Conservation (phyloP, 2,888 invertebrate genomes). For the Drosophila subquinaria region DNA sequence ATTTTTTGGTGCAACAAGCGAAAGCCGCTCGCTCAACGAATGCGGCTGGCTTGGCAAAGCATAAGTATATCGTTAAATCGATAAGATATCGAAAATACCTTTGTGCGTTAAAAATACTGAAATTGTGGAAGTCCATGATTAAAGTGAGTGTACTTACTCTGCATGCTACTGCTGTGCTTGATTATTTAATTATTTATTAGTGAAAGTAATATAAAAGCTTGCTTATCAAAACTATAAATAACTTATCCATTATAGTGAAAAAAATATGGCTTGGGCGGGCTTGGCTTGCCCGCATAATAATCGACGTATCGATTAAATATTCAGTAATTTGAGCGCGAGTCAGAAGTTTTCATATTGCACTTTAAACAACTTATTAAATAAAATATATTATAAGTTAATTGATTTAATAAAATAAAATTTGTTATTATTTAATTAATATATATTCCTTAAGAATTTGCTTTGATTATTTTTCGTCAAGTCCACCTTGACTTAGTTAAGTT, state of each 20-base stretch:
- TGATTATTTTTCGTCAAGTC: not conserved
- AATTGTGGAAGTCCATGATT: not conserved
- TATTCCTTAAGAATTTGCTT: not conserved
- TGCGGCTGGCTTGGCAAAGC: not conserved
- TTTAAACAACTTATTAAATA: not conserved
- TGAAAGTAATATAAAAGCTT: not conserved
- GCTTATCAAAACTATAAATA: not conserved
- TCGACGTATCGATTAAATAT: not conserved
- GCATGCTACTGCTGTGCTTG: too few relatives aligned
- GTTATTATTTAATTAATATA: too few relatives aligned
- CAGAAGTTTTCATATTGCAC: too few relatives aligned
- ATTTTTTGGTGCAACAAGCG: slow-evolving; percentile 55
- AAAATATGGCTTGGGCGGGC: not conserved
- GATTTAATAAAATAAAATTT: too few relatives aligned
- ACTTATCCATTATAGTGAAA: not conserved
- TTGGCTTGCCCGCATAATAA: not conserved
- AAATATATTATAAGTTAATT: not conserved
- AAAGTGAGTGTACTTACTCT: not conserved
- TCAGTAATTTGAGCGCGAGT: too few relatives aligned
- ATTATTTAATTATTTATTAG: not conserved
- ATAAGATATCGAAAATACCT: not conserved
- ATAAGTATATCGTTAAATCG: too few relatives aligned
- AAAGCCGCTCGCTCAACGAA: too few relatives aligned
- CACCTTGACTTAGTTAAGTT: slow-evolving; percentile 6
- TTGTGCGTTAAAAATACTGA: not conserved